phyloP scores from a whole-genome alignment of 2,113 vertebrate genomes.

The Progne subis region DNA sequence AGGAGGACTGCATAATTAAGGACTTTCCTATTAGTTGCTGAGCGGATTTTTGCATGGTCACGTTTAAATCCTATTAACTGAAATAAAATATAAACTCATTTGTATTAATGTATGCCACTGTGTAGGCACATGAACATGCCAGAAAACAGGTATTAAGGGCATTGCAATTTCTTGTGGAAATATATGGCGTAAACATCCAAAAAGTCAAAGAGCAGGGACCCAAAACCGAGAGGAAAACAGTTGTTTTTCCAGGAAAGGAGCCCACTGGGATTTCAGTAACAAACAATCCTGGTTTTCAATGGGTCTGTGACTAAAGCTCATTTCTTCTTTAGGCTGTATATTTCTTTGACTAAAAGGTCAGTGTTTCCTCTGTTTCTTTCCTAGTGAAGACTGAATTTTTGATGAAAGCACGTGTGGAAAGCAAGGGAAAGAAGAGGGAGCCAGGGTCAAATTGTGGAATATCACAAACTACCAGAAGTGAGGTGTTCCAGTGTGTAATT shows the following conservation, averaged over 20 bases:
- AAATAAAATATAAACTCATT: slow-evolving; percentile 24
- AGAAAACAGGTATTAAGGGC: background rate
- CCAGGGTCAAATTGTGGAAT: background rate
- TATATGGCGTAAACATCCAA: background rate
- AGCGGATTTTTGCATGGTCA: background rate
- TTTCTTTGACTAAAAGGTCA: background rate
- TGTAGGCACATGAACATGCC: background rate
- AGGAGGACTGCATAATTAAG: slow-evolving; percentile 6
- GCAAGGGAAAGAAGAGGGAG: background rate
- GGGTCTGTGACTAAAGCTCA: background rate
- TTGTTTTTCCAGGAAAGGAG: background rate
- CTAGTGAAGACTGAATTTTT: background rate
- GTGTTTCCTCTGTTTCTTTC: background rate
- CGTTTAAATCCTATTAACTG: slow-evolving; percentile 16
- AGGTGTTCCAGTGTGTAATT: background rate
- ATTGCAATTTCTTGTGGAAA: background rate
- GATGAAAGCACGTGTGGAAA: background rate
- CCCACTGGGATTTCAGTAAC: background rate
- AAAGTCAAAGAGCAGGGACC: background rate
- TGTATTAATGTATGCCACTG: background rate
- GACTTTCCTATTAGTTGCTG: background rate
- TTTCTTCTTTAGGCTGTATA: background rate
- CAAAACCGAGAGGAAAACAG: background rate
- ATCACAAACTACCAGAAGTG: accelerated
- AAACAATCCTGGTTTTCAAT: background rate